These are phyloP conservation scores for Crambe crambe DNA, from an alignment of 37 sponge, comb jelly and placozoan species.

Conservation along the genomic window DNA sequence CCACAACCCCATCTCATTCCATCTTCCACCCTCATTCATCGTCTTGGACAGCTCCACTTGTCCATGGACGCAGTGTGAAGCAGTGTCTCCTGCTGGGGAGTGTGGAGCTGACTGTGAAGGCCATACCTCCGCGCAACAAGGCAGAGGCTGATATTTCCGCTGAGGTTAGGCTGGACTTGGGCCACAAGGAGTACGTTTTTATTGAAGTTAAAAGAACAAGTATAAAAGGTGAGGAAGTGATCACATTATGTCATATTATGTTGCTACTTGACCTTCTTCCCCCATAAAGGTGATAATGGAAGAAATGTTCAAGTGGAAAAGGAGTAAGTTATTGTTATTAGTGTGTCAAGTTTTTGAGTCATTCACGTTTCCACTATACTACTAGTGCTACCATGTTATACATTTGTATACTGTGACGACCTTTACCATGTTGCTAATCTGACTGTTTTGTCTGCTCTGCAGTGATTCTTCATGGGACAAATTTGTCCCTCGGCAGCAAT, in stretches of 20 bases:
- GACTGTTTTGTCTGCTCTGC: no score
- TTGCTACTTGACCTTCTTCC: no score
- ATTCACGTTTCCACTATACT: no score
- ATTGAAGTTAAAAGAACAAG: neutral
- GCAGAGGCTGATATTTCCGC: neutral
- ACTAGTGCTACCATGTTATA: no score
- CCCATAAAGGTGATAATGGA: no score
- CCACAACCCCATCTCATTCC: neutral
- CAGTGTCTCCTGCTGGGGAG: constrained; percentile 23
- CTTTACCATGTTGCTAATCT: no score
- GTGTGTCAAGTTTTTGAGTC: no score
- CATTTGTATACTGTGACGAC: no score
- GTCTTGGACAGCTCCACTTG: neutral
- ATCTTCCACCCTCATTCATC: constrained; percentile 3
- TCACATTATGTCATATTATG: neutral
- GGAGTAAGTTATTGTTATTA: no score
- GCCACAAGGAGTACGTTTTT: neutral
- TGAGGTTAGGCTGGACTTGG: neutral
- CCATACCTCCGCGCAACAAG: neutral
- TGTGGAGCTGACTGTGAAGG: constrained; percentile 21
- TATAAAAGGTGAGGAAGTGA: neutral
- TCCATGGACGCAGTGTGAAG: neutral
- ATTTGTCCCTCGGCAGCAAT: neutral
- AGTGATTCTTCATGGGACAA: no score
- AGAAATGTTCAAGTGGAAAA: no score